Percentiles rank a stretch among this genome's conserved stretches.
phyloP scores from a whole-genome alignment of 2,113 vertebrate genomes.

The Nyctibius bracteatus region DNA sequence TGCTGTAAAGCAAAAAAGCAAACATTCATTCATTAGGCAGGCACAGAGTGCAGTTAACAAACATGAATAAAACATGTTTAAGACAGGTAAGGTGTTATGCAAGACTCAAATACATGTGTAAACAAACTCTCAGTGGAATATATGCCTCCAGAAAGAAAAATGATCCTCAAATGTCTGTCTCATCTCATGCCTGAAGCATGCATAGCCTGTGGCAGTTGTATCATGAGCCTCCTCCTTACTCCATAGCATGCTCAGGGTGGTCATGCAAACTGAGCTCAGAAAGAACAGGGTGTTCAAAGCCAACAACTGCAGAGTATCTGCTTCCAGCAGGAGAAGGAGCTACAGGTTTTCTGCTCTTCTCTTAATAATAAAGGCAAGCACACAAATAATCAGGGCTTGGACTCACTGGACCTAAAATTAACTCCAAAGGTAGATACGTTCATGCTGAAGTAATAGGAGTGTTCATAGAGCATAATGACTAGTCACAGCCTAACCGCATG shows the following conservation, averaged over 20 bases:
- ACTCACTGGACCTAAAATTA: not conserved
- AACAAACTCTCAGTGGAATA: not conserved
- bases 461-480: not conserved
- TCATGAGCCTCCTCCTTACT: not conserved
- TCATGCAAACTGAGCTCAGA: not conserved
- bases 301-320: not conserved
- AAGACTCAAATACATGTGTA: not conserved
- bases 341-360: not conserved
- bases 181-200: not conserved
- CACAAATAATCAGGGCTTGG: not conserved
- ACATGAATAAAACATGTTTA: not conserved
- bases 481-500: not conserved
- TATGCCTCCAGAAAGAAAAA: not conserved
- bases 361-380: not conserved
- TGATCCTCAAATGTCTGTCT: not conserved
- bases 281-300: not conserved
- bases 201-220: not conserved
- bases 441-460: not conserved
- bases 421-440: not conserved
- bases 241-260: not conserved
- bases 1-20: constrained; percentile 71
- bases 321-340: not conserved
- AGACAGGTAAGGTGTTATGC: not conserved
- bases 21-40: not conserved
- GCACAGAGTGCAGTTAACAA: not conserved